phyloP scores from a whole-genome alignment of 2,888 invertebrate genomes.

The Lasiommata megera region DNA sequence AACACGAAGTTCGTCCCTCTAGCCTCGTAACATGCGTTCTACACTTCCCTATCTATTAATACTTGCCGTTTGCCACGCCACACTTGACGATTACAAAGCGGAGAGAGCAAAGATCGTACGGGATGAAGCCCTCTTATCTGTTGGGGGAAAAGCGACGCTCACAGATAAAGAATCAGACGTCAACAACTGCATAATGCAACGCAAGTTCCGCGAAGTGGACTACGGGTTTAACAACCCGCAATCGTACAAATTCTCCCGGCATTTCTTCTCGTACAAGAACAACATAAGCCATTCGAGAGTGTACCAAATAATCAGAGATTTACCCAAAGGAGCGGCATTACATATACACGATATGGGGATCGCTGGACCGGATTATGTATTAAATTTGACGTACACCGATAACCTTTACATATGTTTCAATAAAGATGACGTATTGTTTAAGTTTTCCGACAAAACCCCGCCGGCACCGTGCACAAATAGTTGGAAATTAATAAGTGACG shows the following conservation, averaged over 20 bases:
- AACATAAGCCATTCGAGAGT: conserved; percentile 83
- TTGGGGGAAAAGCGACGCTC: conserved; percentile 79
- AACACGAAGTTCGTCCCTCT: conserved; percentile 22
- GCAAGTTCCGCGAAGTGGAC: conserved; percentile 78
- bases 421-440: conserved; percentile 38
- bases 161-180: conserved; percentile 71
- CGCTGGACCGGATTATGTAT: conserved; percentile 82
- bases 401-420: conserved; percentile 80
- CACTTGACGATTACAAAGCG: conserved; percentile 42
- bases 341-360: conserved; percentile 86
- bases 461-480: conserved; percentile 39
- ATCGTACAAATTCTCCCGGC: conserved; percentile 83
- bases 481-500: conserved; percentile 76
- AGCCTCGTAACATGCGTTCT: conserved; percentile 30
- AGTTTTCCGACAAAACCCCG: conserved; percentile 52
- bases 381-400: conserved; percentile 83
- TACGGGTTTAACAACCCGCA: conserved; percentile 78
- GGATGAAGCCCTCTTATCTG: conserved; percentile 62
- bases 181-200: conserved; percentile 81
- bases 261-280: conserved; percentile 83
- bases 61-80: conserved; percentile 41
- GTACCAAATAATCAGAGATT: conserved; percentile 82
- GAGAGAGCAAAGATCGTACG: conserved; percentile 67
- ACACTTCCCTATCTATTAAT: conserved; percentile 29
- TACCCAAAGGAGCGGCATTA: conserved; percentile 89